phyloP scores from a whole-genome alignment of 64 coral and sea anemone species.

The Dendrophyllia cribrosa region DNA sequence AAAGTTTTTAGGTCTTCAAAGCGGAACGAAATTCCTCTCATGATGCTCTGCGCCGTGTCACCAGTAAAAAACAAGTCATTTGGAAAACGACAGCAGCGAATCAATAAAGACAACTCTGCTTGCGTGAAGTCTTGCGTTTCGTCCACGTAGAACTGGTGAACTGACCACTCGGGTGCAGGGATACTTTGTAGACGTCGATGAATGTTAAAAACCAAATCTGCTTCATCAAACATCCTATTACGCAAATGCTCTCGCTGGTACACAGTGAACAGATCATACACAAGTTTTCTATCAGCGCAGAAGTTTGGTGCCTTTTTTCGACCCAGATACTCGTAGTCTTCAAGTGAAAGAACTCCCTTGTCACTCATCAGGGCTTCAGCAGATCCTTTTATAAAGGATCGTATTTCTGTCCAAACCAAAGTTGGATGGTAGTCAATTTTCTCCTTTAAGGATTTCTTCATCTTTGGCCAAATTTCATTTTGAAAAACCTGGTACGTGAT shows the following conservation, averaged over 20 bases:
- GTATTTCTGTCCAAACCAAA: slow-evolving; percentile 84
- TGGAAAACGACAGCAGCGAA: slow-evolving; percentile 80
- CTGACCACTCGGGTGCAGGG: slow-evolving; percentile 72
- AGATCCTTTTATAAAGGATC: slow-evolving; percentile 82
- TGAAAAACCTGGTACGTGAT: slow-evolving; percentile 51
- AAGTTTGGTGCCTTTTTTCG: slow-evolving; percentile 84
- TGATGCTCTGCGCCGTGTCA: slow-evolving; percentile 92
- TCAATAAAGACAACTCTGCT: slow-evolving; percentile 75
- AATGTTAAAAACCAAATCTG: slow-evolving; percentile 61
- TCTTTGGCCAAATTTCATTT: slow-evolving; percentile 67
- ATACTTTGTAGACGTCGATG: slow-evolving; percentile 54
- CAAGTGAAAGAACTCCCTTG: slow-evolving; percentile 52
- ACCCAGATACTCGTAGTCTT: slow-evolving; percentile 71
- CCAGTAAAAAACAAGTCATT: slow-evolving; percentile 88
- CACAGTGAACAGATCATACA: slow-evolving; percentile 69
- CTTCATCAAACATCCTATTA: slow-evolving; percentile 86
- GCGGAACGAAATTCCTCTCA: slow-evolving; percentile 96
- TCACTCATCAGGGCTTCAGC: slow-evolving; percentile 66
- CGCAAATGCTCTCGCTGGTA: slow-evolving; percentile 50
- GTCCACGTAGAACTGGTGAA: slow-evolving; percentile 89
- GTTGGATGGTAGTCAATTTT: slow-evolving; percentile 49
- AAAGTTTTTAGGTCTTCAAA: slow-evolving; percentile 93
- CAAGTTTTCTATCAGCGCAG: slow-evolving; percentile 48
- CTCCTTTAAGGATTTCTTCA: slow-evolving; percentile 44
- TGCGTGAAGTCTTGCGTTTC: slow-evolving; percentile 95